Evolutionary conservation across 2,888 invertebrate species (phyloP), one percentile per base, ranked within the genome.

Genomic region (Colletes collaris): DNA sequence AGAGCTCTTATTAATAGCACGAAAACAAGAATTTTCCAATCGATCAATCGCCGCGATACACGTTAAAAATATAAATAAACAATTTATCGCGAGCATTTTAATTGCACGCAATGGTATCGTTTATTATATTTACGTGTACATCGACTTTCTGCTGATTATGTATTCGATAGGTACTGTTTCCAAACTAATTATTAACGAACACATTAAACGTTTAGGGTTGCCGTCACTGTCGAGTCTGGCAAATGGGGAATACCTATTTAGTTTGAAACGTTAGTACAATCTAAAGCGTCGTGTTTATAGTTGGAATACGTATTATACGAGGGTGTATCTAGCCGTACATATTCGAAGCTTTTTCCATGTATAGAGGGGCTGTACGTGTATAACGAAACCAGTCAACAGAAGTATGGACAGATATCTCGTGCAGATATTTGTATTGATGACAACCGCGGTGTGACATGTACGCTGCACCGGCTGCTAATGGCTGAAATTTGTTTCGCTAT

Each of bases 401-500:
- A 8, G 19, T 71, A 81, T 75, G 78, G 66, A 81, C 72, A 80
- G 73, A 56, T 73, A 81, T 81, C 70, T 77, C 76, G 78, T 53
- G 76, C 82, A 64, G 85, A 86, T 86, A 86, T 86, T 86, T 86
- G 85, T 84, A 86, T 86, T 80, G 86, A 86, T 81, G 86, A 82
- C 82, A 82, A 84, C 79, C 78, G 65, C 79, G 64, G 74, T 66
- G 78, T 78, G 79, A 82, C 84, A 79, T 74, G 84, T 78, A 82
- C 76, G 78, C 76, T 79, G 53, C 76, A 76, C 44, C 72, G 67
- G 76, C 52, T 69, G 86, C 79, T 86, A 87, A 87, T 87, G 84
- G 87, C 64, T 74, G 74, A 86, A 87, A 87, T 87, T 87, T 87
- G 86, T 87, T 82, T 82, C 84, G 64, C 69, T 69, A 74, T 79